Evolutionary conservation across 2,113 vertebrate species (phyloP).

Genomic region (Coturnix japonica): DNA sequence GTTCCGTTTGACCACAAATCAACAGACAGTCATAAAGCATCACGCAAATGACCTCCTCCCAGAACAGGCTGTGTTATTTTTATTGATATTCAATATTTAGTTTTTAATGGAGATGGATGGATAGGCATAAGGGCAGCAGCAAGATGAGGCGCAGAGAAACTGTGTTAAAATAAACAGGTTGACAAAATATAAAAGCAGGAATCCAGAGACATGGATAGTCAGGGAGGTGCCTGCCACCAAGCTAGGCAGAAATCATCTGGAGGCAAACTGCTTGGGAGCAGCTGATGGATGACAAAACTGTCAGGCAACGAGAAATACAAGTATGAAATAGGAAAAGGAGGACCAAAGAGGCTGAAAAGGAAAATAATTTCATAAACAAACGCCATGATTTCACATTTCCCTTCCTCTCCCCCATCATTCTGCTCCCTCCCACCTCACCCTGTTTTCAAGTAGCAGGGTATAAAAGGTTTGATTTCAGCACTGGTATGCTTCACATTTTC

Average conservation of each 20-base stretch:
- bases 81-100: slow-evolving; percentile 56
- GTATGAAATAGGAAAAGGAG: not conserved
- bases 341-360: not conserved
- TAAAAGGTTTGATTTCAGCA: slow-evolving; percentile 26
- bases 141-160: not conserved
- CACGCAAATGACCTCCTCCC: not conserved
- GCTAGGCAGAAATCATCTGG: slow-evolving; percentile 34
- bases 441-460: not conserved
- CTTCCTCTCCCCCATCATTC: not conserved
- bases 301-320: not conserved
- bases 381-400: not conserved
- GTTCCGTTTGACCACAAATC: slow-evolving; percentile 47
- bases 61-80: slow-evolving; percentile 34
- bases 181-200: not conserved
- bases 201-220: not conserved
- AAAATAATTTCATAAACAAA: not conserved
- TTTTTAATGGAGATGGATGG: slow-evolving; percentile 53
- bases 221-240: slow-evolving; percentile 54
- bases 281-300: not conserved
- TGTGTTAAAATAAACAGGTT: not conserved
- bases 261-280: slow-evolving; percentile 7
- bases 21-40: slow-evolving; percentile 22
- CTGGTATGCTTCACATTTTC: not conserved
- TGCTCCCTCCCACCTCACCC: not conserved
- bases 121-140: not conserved